These are phyloP conservation scores for Mesoclemmys tuberculata DNA, from an alignment of 2,113 vertebrate genomes.

Conservation along the genomic window DNA sequence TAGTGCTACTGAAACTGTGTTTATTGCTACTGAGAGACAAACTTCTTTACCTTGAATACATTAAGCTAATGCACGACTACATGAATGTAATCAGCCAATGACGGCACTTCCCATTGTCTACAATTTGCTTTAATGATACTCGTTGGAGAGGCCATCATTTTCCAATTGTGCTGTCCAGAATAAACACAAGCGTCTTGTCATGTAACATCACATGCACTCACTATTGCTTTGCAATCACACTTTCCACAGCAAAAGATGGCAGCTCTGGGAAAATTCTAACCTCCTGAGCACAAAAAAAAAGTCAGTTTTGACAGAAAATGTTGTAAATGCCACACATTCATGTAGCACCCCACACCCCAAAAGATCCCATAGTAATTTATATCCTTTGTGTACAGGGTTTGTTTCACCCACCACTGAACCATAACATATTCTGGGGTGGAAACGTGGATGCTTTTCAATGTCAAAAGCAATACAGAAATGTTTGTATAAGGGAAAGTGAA, in stretches of 20 bases:
- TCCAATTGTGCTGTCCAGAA: conserved; percentile 3
- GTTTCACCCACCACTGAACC: not conserved
- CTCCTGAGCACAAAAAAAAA: conserved; percentile 8
- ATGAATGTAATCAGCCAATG: conserved; percentile 58
- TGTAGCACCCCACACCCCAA: not conserved
- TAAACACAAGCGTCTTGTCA: not conserved
- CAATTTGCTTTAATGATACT: conserved; percentile 15
- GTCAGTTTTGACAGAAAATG: not conserved
- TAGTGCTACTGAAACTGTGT: not conserved
- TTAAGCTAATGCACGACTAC: conserved; percentile 48
- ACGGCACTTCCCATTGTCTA: not conserved
- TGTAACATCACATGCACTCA: not conserved
- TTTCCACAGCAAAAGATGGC: not conserved
- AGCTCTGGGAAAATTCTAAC: not conserved
- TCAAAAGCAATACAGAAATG: not conserved
- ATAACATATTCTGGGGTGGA: not conserved
- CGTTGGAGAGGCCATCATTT: not conserved
- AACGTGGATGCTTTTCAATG: not conserved
- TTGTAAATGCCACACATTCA: not conserved
- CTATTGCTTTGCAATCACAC: not conserved
- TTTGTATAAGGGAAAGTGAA: not conserved
- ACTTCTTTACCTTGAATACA: conserved; percentile 63
- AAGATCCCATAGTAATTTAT: not conserved
- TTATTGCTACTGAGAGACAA: conserved; percentile 39
- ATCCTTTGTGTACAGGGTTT: not conserved